These are phyloP conservation scores for Drosophila trapezifrons DNA, from an alignment of 1,140 invertebrate species.

Conservation along the genomic window DNA sequence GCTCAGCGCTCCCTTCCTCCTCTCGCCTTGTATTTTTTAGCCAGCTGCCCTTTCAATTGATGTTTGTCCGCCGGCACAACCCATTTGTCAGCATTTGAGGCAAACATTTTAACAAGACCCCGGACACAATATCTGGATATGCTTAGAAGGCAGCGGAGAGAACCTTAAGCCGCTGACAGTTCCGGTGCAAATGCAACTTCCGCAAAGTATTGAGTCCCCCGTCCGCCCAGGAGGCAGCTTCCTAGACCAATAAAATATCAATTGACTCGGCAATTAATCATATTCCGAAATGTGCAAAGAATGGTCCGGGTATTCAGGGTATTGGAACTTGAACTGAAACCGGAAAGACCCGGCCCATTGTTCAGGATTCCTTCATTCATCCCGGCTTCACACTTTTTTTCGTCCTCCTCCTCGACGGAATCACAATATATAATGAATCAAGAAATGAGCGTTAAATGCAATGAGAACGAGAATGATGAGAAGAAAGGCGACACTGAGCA, in stretches of 20 bases:
- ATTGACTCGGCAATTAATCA: constrained; percentile 83
- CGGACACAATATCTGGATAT: constrained; percentile 25
- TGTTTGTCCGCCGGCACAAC: constrained; percentile 52
- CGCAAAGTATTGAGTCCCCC: constrained; percentile 36
- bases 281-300: constrained; percentile 75
- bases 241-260: constrained; percentile 80
- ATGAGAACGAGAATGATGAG: constrained; percentile 57
- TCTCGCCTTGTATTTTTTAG: constrained; percentile 34
- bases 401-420: constrained; percentile 32
- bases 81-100: constrained; percentile 76
- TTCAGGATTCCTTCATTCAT: constrained; percentile 58
- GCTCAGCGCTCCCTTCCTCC: constrained; percentile 7
- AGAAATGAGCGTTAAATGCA: constrained; percentile 83
- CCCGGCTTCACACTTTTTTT: constrained; percentile 74
- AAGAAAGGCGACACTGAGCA: constrained; percentile 71
- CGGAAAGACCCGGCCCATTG: constrained; percentile 70
- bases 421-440: constrained; percentile 83
- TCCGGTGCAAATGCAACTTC: constrained; percentile 71
- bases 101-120: constrained; percentile 67
- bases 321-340: constrained; percentile 33
- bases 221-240: constrained; percentile 37
- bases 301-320: constrained; percentile 11
- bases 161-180: constrained; percentile 51
- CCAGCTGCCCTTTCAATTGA: constrained; percentile 70
- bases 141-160: background rate